Evolutionary conservation across 53 echinoderm and acorn worm species (phyloP).

Genomic region (Echinometra lucunter): DNA sequence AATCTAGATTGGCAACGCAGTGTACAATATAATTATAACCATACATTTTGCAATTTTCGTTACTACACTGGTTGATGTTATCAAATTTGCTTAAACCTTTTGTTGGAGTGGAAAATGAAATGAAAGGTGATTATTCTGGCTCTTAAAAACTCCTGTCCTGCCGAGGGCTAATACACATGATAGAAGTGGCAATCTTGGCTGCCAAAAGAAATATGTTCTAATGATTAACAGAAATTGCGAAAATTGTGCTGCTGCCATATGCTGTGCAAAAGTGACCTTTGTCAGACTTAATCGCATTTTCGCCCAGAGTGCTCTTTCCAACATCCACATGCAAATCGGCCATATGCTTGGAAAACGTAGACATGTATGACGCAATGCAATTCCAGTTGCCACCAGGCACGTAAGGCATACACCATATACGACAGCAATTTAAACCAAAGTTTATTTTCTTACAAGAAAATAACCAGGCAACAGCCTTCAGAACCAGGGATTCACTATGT

Average conservation of each 20-base stretch:
- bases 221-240: not conserved
- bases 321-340: not conserved
- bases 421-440: not conserved
- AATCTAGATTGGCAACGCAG: too few species aligned
- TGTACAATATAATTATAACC: too few species aligned
- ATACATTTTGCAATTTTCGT: too few species aligned
- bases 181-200: not conserved
- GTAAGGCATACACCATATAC: not conserved
- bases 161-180: too few species aligned
- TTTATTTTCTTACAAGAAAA: not conserved
- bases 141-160: too few species aligned
- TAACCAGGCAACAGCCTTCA: not conserved
- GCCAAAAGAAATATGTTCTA: not conserved
- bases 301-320: conserved; percentile 27
- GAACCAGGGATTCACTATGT: not conserved
- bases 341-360: conserved; percentile 31
- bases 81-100: too few species aligned
- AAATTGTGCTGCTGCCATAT: not conserved
- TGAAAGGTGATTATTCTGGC: too few species aligned
- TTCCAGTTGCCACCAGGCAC: not conserved
- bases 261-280: conserved; percentile 42
- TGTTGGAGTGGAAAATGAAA: too few species aligned
- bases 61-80: too few species aligned
- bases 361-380: conserved; percentile 27
- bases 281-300: conserved; percentile 52